Conservation (phyloP, 30 jellyfish, hydroid and myxozoan species). For the Pseudorhiza aurosa region DNA sequence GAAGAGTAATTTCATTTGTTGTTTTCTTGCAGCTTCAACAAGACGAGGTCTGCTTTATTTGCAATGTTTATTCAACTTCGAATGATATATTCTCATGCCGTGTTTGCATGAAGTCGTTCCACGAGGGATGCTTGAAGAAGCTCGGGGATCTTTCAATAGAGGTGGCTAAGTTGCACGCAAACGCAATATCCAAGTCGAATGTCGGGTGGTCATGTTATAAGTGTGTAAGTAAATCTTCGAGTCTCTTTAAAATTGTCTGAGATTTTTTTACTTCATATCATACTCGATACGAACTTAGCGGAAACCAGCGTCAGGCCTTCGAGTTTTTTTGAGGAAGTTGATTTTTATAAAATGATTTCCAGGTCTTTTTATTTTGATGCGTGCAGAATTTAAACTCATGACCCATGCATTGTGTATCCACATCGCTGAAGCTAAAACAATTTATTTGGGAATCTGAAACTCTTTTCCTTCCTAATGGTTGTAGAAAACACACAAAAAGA, state of each 20-base stretch:
- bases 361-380: background rate
- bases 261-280: too few species aligned
- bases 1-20: background rate
- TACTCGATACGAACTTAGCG: too few species aligned
- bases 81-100: constrained; percentile 72
- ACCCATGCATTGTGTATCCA: too few species aligned
- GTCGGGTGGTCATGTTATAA: constrained; percentile 82
- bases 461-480: too few species aligned
- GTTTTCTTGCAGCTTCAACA: constrained; percentile 55
- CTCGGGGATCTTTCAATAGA: constrained; percentile 72
- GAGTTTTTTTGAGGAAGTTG: too few species aligned
- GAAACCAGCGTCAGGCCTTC: too few species aligned
- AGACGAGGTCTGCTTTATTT: constrained; percentile 72
- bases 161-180: constrained; percentile 59
- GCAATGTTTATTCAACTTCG: constrained; percentile 76
- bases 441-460: too few species aligned
- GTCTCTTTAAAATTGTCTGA: background rate
- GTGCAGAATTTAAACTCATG: too few species aligned
- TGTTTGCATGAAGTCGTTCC: constrained; percentile 80
- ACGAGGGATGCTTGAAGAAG: constrained; percentile 79
- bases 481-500: too few species aligned
- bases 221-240: constrained; percentile 82
- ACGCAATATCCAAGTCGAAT: constrained; percentile 58
- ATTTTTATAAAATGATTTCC: too few species aligned
- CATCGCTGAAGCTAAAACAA: background rate